These are phyloP conservation scores for Hirundo rustica DNA, from an alignment of 2,797 vertebrate genomes.

Conservation along the genomic window DNA sequence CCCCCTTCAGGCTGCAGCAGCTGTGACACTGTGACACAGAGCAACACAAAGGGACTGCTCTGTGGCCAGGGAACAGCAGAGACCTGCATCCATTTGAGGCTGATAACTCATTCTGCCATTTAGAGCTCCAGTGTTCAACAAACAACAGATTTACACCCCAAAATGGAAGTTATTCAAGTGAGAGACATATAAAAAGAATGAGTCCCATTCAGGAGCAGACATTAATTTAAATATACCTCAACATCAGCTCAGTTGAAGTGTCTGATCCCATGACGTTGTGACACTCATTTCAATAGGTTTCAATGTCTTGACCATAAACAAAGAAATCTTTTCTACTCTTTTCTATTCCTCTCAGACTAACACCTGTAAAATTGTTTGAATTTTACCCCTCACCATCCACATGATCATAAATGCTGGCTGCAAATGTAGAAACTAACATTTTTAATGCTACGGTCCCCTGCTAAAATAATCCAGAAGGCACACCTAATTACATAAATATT, in stretches of 20 bases:
- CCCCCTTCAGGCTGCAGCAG: neutral
- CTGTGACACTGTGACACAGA: neutral
- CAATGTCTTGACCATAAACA: neutral
- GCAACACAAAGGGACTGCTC: neutral
- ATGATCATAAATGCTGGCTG: neutral
- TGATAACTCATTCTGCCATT: neutral
- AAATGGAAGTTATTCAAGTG: neutral
- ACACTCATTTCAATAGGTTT: neutral
- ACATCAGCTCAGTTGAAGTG: neutral
- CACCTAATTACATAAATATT: neutral
- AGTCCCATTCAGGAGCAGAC: rapidly evolving
- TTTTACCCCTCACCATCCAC: neutral
- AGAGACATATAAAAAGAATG: neutral
- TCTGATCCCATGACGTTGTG: neutral
- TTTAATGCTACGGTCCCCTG: neutral
- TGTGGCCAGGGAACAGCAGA: neutral
- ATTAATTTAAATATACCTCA: neutral
- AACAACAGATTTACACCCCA: neutral
- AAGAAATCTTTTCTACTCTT: neutral
- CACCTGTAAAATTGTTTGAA: neutral
- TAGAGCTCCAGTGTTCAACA: neutral
- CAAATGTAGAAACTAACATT: neutral
- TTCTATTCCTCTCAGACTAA: neutral
- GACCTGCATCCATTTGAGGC: neutral
- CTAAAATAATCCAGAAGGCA: neutral